phyloP scores from a whole-genome alignment of 2,113 vertebrate genomes.

The Malurus cyaneus region DNA sequence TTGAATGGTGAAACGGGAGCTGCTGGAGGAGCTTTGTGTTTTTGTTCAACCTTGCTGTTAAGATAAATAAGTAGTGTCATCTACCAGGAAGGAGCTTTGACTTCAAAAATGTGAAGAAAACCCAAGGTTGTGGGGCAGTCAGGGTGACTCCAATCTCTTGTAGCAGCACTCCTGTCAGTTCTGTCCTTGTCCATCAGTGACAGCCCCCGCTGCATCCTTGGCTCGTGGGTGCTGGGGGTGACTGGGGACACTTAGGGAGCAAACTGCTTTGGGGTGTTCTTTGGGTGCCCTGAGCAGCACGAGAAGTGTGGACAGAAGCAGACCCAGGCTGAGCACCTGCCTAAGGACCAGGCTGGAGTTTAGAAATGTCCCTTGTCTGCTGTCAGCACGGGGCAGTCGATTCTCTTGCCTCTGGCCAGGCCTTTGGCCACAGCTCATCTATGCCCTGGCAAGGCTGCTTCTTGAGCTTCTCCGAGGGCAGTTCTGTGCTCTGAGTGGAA shows the following conservation, averaged over 20 bases:
- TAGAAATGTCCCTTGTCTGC: neutral
- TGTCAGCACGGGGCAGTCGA: fast-evolving
- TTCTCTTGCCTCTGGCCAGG: neutral
- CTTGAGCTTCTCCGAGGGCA: neutral
- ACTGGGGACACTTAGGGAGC: neutral
- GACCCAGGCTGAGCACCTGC: neutral
- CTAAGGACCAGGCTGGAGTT: neutral
- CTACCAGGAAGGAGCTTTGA: neutral
- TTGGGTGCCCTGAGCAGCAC: neutral
- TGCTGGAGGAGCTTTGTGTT: neutral
- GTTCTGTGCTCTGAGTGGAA: neutral
- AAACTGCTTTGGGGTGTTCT: fast-evolving
- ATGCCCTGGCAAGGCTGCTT: neutral
- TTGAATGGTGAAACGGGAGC: neutral
- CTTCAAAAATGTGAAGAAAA: neutral
- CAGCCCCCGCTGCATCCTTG: neutral
- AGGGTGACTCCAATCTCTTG: neutral
- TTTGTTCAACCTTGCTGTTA: neutral
- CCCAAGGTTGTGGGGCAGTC: neutral
- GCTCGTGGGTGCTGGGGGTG: neutral
- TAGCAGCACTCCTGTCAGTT: neutral
- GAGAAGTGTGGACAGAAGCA: fast-evolving
- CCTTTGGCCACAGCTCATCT: neutral
- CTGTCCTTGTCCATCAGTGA: neutral
- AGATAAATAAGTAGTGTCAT: neutral